Conservation (phyloP, 1,140 invertebrate species). For the Brachionus sp. region DNA sequence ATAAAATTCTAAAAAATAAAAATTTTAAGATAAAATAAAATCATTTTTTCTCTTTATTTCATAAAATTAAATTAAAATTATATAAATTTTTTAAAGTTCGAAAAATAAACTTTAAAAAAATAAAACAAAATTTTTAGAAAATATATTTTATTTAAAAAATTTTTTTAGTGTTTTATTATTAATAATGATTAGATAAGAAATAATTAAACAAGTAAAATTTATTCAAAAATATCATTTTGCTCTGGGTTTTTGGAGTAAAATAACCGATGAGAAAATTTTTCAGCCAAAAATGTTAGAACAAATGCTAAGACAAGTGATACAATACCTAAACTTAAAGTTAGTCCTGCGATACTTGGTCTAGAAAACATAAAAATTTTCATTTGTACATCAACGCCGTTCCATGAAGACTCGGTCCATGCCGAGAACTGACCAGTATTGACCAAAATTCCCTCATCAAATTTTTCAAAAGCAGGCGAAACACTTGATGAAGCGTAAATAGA, state of each 20-base stretch:
- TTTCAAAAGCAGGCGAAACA: constrained; percentile 24
- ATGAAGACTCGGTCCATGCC: constrained; percentile 40
- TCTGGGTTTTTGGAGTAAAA: neutral
- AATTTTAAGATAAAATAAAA: too few relatives aligned
- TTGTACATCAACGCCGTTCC: constrained; percentile 21
- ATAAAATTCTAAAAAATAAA: neutral
- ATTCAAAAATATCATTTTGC: constrained; percentile 20
- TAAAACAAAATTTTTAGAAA: neutral
- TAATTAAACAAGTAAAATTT: neutral
- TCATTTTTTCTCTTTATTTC: too few relatives aligned
- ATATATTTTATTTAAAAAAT: neutral
- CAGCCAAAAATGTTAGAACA: neutral
- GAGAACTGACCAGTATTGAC: neutral
- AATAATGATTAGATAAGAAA: neutral
- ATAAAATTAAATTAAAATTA: too few relatives aligned
- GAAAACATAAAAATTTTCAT: constrained; percentile 37
- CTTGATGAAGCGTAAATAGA: constrained; percentile 27
- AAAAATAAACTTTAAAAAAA: neutral
- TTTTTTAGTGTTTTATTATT: neutral
- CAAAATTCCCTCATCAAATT: constrained; percentile 29
- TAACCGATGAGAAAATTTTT: neutral
- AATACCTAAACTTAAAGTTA: constrained; percentile 4
- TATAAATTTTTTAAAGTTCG: too few relatives aligned
- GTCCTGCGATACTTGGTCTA: neutral
- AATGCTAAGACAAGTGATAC: neutral